Evolutionary conservation across 2,888 invertebrate genomes (phyloP), one percentile per base, ranked within the genome.

Genomic region (Sylvicola cinctus): DNA sequence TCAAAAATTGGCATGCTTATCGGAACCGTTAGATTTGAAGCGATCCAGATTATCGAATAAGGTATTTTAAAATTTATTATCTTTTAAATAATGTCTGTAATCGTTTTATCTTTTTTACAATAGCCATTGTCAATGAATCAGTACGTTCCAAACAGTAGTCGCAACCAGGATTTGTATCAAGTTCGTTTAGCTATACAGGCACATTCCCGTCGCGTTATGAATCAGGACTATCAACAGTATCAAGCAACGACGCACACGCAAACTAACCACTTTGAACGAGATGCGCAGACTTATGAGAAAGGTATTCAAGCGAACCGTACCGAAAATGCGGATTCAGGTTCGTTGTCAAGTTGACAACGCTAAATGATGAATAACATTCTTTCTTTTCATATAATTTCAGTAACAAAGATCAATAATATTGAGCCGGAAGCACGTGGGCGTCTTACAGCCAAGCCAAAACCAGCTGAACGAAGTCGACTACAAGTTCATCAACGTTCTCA

Each of bases 1-100:
- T 35, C 72, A 74, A 48, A 68, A 71, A 34, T 51, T 70, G 27
- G 70, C 72, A 3, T 62, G 68, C 23, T 56, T 70, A 2, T 58
- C 56, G 2, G 47, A 56, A 38, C 47, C 52, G 31, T 33, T 61
- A 42, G 52, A 57, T 49, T 35, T 53, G 32, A 46, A 52, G 45
- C 32, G 51, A 47, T 40, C 44, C 47, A 27, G 43, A 33, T 20
- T 33, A 8, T 34, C 34, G 13, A 35, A 32, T 2, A 42, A 41
- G 29, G 3, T 45, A 48, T 23, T 5, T 3, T 13, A 16, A 2
- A 3, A n/a, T n/a, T n/a, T n/a, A n/a, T n/a, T 20, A 20, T 20
- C 4, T 20, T 20, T 20, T 6, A 6, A 20, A 20, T 20, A 6
- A 20, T 20, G 4, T 20, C 20, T 20, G 20, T 20, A 6, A 20